Evolutionary conservation across 2,797 vertebrate species (phyloP).

Genomic region (Gymnothorax reevesii): DNA sequence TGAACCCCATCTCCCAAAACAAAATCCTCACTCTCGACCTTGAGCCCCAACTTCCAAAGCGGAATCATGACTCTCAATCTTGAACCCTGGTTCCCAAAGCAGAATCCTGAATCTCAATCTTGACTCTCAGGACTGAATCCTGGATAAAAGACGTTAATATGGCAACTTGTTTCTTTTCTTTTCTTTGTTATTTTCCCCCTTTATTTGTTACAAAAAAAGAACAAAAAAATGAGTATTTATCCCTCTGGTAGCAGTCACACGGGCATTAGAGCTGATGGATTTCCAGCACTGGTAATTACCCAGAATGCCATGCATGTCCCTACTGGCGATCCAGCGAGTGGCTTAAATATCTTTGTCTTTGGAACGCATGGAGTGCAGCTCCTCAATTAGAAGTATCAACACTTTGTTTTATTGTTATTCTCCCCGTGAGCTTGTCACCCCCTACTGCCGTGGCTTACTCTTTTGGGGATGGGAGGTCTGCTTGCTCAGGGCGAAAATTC

Average conservation of each 20-base stretch:
- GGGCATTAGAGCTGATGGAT: constrained; percentile 35
- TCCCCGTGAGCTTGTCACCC: constrained; percentile 22
- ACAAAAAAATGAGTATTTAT: constrained; percentile 29
- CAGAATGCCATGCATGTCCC: constrained; percentile 32
- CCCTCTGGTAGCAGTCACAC: constrained; percentile 35
- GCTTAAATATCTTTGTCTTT: constrained; percentile 42
- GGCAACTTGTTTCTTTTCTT: constrained; percentile 12
- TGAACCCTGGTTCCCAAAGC: too few relatives aligned
- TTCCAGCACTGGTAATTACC: constrained; percentile 37
- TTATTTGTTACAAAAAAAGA: constrained; percentile 4
- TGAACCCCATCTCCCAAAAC: not conserved
- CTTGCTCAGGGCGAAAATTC: not conserved
- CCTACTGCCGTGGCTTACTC: not conserved
- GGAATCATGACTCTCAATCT: not conserved
- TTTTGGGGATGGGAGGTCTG: not conserved
- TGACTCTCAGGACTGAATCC: not conserved
- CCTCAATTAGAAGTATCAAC: constrained; percentile 40
- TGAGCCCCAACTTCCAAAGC: not conserved
- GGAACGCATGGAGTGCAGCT: constrained; percentile 29
- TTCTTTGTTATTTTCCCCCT: constrained; percentile 8
- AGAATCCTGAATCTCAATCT: not conserved
- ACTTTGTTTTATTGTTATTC: constrained; percentile 38
- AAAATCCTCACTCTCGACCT: constrained; percentile 2
- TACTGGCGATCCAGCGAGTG: constrained; percentile 33
- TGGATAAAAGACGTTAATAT: not conserved